A percentile compares a stretch with the other conserved stretches of the same genome.
These are phyloP conservation scores for Manis crassicaudata DNA, from an alignment of 2,797 vertebrate genomes.

Conservation along the genomic window DNA sequence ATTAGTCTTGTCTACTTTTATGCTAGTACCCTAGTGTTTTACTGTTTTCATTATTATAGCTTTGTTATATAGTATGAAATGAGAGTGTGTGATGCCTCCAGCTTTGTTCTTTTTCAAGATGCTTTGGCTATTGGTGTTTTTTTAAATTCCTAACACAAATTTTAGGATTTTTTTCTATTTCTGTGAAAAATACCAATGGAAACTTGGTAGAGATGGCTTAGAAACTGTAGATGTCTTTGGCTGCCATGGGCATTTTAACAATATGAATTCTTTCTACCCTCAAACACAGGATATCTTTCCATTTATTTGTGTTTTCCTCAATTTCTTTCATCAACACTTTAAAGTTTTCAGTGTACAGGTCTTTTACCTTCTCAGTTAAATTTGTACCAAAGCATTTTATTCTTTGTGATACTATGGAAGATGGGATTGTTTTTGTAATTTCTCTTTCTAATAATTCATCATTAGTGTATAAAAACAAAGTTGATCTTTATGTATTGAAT, in stretches of 20 bases:
- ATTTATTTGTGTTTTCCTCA: background rate
- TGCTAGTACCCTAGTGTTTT: background rate
- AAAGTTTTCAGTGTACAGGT: background rate
- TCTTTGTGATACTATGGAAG: background rate
- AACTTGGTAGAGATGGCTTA: background rate
- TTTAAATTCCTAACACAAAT: background rate
- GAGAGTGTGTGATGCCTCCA: background rate
- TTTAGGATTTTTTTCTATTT: background rate
- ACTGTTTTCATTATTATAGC: background rate
- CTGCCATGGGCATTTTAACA: background rate
- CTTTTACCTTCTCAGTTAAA: background rate
- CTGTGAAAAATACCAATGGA: background rate
- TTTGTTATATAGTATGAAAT: background rate
- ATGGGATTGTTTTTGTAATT: background rate
- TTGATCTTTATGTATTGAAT: background rate
- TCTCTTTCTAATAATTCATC: background rate
- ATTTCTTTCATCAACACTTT: background rate
- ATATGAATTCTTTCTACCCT: background rate
- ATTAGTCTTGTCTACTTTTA: background rate
- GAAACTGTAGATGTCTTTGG: background rate
- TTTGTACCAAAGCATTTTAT: background rate
- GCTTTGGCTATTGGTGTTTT: background rate
- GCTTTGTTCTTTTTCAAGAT: background rate
- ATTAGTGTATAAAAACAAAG: background rate
- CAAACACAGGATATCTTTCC: background rate